phyloP scores from a whole-genome alignment of 2,888 invertebrate genomes.

The Cryptus viduatorius region DNA sequence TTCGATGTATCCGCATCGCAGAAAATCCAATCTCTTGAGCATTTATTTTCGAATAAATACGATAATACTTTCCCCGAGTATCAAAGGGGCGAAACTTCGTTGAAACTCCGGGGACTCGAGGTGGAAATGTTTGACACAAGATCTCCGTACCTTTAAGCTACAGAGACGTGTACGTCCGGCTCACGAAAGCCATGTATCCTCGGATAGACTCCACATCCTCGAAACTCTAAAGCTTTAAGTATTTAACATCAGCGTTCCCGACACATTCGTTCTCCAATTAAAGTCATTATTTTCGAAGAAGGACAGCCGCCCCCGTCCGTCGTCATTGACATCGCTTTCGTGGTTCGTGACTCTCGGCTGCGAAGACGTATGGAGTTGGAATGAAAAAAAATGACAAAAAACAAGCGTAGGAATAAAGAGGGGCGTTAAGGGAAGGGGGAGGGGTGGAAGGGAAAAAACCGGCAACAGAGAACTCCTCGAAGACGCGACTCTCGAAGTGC shows the following conservation, averaged over 20 bases:
- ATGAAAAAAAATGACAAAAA: conserved; percentile 35
- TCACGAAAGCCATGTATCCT: not conserved
- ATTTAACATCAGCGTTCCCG: conserved; percentile 20
- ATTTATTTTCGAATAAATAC: too few relatives aligned
- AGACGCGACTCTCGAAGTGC: conserved; percentile 63
- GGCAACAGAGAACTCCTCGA: conserved; percentile 42
- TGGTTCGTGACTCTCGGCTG: conserved; percentile 6
- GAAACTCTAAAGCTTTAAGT: conserved; percentile 2
- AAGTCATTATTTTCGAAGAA: conserved; percentile 54
- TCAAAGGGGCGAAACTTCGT: not conserved
- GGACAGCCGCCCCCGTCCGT: conserved; percentile 29
- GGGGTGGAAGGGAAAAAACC: conserved; percentile 46
- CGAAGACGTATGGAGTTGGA: not conserved
- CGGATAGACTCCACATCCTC: not conserved
- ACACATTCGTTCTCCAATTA: conserved; percentile 46
- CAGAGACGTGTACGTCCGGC: conserved; percentile 24
- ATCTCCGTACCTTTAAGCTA: not conserved
- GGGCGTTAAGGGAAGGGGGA: conserved; percentile 42
- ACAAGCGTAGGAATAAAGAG: conserved; percentile 53
- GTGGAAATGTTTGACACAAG: conserved; percentile 46
- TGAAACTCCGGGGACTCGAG: conserved; percentile 27
- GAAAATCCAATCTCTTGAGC: not conserved
- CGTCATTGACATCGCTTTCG: conserved; percentile 52
- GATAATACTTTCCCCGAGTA: not conserved
- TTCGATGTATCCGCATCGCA: conserved; percentile 10